These are phyloP conservation scores for Phrixothrix hirtus DNA, from an alignment of 2,888 invertebrate species.

Conservation along the genomic window DNA sequence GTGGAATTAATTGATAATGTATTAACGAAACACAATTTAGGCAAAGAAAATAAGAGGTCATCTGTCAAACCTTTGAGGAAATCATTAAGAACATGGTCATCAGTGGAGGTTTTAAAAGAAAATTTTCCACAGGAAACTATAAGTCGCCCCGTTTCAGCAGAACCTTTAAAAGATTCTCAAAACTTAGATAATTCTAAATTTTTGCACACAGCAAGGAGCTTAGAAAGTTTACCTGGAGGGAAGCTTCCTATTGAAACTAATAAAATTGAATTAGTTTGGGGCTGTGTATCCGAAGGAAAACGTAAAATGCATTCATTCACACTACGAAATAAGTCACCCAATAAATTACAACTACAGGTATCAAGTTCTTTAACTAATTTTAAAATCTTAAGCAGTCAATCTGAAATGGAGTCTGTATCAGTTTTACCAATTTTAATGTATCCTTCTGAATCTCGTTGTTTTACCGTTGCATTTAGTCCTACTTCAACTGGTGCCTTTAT, in stretches of 20 bases:
- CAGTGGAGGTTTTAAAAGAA: neutral
- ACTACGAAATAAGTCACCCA: constrained; percentile 61
- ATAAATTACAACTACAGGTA: constrained; percentile 61
- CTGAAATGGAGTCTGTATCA: constrained; percentile 49
- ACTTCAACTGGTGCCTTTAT: constrained; percentile 59
- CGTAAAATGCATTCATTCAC: constrained; percentile 60
- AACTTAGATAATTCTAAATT: constrained; percentile 4
- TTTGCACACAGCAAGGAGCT: constrained; percentile 45
- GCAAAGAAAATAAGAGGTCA: neutral
- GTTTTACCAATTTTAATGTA: constrained; percentile 56
- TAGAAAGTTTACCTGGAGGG: constrained; percentile 49
- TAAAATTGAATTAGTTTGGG: constrained; percentile 63
- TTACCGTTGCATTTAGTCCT: constrained; percentile 62
- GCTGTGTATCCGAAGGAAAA: constrained; percentile 62
- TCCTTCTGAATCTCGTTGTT: constrained; percentile 61
- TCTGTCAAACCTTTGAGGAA: neutral
- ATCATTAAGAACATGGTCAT: neutral
- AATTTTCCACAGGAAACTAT: neutral
- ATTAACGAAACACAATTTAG: neutral
- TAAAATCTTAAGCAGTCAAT: constrained; percentile 51
- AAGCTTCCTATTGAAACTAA: constrained; percentile 62
- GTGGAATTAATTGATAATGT: constrained; percentile 17
- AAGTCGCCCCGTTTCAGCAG: neutral
- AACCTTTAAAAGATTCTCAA: constrained; percentile 6
- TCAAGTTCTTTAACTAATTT: constrained; percentile 58